Base-by-base conservation (phyloP, 2,797 vertebrate genomes). In the Eulemur coronatus region DNA sequence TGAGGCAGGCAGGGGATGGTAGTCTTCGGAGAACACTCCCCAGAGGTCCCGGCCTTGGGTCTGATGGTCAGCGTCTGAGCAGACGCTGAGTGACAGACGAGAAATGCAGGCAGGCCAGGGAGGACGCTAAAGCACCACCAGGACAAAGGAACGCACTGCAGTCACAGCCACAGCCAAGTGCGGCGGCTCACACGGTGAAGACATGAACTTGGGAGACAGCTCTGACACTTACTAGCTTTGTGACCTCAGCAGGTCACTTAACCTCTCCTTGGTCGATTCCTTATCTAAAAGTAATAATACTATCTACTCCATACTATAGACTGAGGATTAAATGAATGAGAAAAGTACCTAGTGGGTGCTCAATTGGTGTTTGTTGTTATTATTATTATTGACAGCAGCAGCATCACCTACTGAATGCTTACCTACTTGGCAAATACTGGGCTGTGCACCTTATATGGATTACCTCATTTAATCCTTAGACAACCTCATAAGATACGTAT, bases 391-490 rank as follows among this genome's bases (percentile, higher is more conserved):
- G 26, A 10, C 3, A 7, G 52, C 15, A 61, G 61, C 12, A 22
- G 18, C 50, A 43, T 46, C 9, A 12, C 18, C 63, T 78, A 30
- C 3, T 79, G 15, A 95, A 67, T 2, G 28, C n/a, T 90, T 76
- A 55, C 43, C 72, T 72, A 75, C 18, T 2, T 18, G 38, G 30
- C 17, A 70, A 93, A 80, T 30, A 41, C 22, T 48, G 35, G 50
- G 59, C 86, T 94, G 5, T 63, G 57, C 20, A 81, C 35, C 84
- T 94, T 35, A n/a, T 3, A 82, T 52, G 30, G 41, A 65, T 59
- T 33, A 81, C 43, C 67, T 96, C 30, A 88, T 26, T 89, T 70
- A 82, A 88, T 57, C 52, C 70, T 79, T 50, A 57, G 93, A 59
- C 6, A 57, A 24, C 72, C 82, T 50, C 20, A 0, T 52, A 55